Evolutionary conservation across 2,113 vertebrate genomes (phyloP).

Genomic region (Pelmatolapia mariae): DNA sequence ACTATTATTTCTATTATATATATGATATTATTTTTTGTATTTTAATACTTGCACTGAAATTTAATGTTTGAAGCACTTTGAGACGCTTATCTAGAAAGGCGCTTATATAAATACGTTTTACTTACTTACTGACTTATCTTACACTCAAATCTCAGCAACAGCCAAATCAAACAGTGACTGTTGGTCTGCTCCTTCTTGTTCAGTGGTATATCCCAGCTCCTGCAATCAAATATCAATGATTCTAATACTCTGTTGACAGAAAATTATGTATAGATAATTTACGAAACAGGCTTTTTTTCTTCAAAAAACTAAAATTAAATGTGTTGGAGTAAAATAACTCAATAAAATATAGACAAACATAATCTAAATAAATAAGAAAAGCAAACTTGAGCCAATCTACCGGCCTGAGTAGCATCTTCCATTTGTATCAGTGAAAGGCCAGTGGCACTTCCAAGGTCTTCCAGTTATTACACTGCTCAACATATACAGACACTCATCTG

Average conservation of each 20-base stretch:
- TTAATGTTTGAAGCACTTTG: background rate
- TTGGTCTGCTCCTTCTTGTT: background rate
- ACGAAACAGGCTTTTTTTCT: fast-evolving
- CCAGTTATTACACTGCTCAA: background rate
- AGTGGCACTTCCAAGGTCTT: background rate
- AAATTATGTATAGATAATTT: background rate
- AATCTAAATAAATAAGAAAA: background rate
- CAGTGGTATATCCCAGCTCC: background rate
- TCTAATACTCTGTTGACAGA: background rate
- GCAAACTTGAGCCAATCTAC: background rate
- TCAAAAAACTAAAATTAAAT: background rate
- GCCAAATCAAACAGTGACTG: background rate
- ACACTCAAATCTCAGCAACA: background rate
- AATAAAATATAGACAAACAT: background rate
- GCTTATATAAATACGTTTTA: background rate
- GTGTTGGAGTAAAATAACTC: background rate
- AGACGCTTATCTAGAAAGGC: background rate
- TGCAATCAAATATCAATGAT: background rate
- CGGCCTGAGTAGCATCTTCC: fast-evolving
- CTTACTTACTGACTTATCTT: background rate
- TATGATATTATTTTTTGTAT: background rate
- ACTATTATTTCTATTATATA: background rate
- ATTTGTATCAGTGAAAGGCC: background rate
- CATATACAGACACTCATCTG: background rate
- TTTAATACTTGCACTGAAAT: background rate